phyloP scores from a whole-genome alignment of 2,113 vertebrate genomes.

The Andinoacara biseriatus region DNA sequence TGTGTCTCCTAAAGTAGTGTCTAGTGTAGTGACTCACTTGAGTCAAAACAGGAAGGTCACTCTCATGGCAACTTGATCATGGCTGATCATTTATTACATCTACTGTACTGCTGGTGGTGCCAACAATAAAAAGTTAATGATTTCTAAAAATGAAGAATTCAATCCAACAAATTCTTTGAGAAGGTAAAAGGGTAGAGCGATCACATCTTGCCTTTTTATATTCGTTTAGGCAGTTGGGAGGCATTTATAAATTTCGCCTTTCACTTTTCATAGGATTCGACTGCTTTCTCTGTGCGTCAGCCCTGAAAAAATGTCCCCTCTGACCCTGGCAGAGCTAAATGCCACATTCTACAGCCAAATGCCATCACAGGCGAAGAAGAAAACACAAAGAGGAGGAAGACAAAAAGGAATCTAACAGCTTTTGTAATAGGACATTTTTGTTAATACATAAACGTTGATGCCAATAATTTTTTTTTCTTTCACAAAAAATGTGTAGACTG shows the following conservation, averaged over 20 bases:
- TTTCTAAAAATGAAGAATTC: background rate
- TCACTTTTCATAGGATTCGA: background rate
- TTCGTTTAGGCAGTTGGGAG: background rate
- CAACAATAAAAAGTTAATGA: background rate
- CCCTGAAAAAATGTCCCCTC: conserved; percentile 5
- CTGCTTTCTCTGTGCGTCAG: background rate
- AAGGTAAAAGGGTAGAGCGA: background rate
- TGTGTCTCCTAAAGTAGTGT: background rate
- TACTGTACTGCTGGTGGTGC: background rate
- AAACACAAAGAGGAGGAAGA: background rate
- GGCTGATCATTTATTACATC: background rate
- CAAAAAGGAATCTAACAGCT: conserved; percentile 12
- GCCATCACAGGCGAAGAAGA: background rate
- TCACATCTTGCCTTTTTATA: background rate
- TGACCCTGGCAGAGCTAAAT: conserved; percentile 35
- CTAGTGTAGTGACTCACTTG: too few species aligned
- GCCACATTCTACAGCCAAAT: conserved; percentile 18
- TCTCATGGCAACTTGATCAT: background rate
- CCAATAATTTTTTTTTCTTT: background rate
- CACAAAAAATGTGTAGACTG: background rate
- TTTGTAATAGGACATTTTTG: background rate
- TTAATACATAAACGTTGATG: background rate
- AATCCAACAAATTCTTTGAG: background rate
- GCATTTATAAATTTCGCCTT: background rate
- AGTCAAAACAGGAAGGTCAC: background rate